Base-by-base conservation (phyloP, 2,113 vertebrate genomes). In the Acanthisitta chloris region DNA sequence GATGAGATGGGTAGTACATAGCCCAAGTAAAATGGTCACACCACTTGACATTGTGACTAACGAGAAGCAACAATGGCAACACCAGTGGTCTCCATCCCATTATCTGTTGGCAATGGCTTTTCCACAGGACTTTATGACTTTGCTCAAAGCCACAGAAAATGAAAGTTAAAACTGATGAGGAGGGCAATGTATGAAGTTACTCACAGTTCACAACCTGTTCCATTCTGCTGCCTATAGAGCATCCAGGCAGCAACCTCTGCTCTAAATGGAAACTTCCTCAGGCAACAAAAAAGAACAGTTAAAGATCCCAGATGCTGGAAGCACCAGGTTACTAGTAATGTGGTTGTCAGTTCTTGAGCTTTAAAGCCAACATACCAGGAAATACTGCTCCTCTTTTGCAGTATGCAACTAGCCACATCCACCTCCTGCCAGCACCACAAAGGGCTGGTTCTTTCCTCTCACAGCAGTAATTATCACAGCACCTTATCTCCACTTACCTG, bases 21-120 rank as follows among this genome's bases (percentile, higher is more conserved):
- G 14, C 26, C 71, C 45, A 77, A 77, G 31, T 57, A 52, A 81
- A 93, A 52, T 4, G 5, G 17, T 58, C 14, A 28, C 28, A 16
- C 16, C 23, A 40, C n/a, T 73, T 49, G 8, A 46, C 10, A 17
- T 7, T 38, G 48, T 78, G 26, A 55, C 23, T 52, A 58, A 49
- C 14, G 17, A 83, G 36, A 69, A 61, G 13, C 9, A 81, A 76
- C 25, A 62, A 61, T 76, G 28, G 31, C 61, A 86, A 49, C 31
- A 36, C 10, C 54, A 40, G 25, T 0, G 2, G 25, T 48, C 40
- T 52, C 71, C 67, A 81, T 26, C 7, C 12, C 48, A 4, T 0
- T 1, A 34, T 52, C 54, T 83, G 7, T 6, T 38, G 20, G 77
- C 54, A 84, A 17, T 14, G 26, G 8, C 57, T 62, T 29, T 83